These are phyloP conservation scores for Syngnathus rostellatus DNA, from an alignment of 2,797 vertebrate species.

Conservation along the genomic window DNA sequence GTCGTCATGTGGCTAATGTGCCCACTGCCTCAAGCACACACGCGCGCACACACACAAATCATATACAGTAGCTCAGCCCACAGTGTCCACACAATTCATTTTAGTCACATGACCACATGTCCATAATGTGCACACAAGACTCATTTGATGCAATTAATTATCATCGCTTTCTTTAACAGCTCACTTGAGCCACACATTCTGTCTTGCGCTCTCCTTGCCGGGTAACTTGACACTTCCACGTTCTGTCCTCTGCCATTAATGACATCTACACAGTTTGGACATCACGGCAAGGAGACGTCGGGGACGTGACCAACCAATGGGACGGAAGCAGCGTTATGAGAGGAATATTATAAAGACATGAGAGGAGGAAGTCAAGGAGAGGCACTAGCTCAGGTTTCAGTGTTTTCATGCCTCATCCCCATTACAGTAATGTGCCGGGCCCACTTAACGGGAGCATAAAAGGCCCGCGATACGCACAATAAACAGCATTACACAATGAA, in stretches of 20 bases:
- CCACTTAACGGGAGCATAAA: slow-evolving; percentile 81
- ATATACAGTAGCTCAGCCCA: slow-evolving; percentile 7
- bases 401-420: slow-evolving; percentile 83
- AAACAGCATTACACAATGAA: slow-evolving; percentile 69
- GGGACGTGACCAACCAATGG: slow-evolving; percentile 27
- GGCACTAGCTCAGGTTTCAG: slow-evolving; percentile 75
- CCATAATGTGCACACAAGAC: not conserved
- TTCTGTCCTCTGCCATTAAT: slow-evolving; percentile 76
- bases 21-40: slow-evolving; percentile 47
- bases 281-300: slow-evolving; percentile 23
- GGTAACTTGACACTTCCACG: slow-evolving; percentile 75
- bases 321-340: slow-evolving; percentile 33
- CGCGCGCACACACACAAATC: slow-evolving; percentile 23
- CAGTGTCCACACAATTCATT: not conserved
- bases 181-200: slow-evolving; percentile 10
- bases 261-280: slow-evolving; percentile 74
- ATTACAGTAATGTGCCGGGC: slow-evolving; percentile 85
- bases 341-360: slow-evolving; percentile 35
- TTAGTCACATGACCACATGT: slow-evolving; percentile 6
- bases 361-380: slow-evolving; percentile 28
- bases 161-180: not conserved
- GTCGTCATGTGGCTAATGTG: slow-evolving; percentile 66
- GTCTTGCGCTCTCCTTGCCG: slow-evolving; percentile 50
- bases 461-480: slow-evolving; percentile 64
- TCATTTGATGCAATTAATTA: not conserved